Evolutionary conservation across 2,113 vertebrate genomes (phyloP), one percentile per base, ranked within the genome.

Genomic region (Neopipo cinnamomea): DNA sequence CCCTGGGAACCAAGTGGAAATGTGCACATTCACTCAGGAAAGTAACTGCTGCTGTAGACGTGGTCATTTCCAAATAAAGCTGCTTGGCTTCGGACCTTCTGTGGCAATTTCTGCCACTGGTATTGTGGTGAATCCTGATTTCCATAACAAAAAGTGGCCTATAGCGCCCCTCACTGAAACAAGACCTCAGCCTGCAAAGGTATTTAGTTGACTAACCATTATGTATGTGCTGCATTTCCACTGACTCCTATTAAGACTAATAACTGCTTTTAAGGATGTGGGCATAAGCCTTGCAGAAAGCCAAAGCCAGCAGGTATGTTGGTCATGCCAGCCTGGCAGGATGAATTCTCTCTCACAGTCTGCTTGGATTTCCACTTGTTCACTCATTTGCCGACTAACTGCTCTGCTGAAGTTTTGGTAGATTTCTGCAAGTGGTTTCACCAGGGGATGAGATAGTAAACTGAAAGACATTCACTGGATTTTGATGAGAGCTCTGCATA

Each of bases 201-300:
- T 88, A 74, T 93, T 94, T 95, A 88, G 44, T n/a, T 95, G 89
- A 84, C 73, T 91, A 93, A 88, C 14, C 1, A 2, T 61, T 66
- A 33, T 23, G 42, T 80, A 88, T 89, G 56, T 89, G 59, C 91
- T 56, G 90, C 50, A 56, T 86, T 91, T 96, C 73, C 92, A 92
- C 59, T 80, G 80, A 77, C 47, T 90, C 56, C 61, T 41, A 31
- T 65, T 42, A 81, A 52, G 5, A 0, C 0, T 53, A 8, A 16
- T 74, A 44, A 87, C 30, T 68, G 66, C 22, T 93, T 87, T 95
- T 72, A 84, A 65, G 93, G 73, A 55, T 92, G 65, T 56, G 76
- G 63, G 35, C 24, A 81, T 49, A 66, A 77, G 58, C 9, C 19
- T 35, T 80, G 74, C 63, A 42, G 42, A 24, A 19, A 88, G 58